phyloP scores from a whole-genome alignment of 2,113 vertebrate species.

The Dinomys branickii region DNA sequence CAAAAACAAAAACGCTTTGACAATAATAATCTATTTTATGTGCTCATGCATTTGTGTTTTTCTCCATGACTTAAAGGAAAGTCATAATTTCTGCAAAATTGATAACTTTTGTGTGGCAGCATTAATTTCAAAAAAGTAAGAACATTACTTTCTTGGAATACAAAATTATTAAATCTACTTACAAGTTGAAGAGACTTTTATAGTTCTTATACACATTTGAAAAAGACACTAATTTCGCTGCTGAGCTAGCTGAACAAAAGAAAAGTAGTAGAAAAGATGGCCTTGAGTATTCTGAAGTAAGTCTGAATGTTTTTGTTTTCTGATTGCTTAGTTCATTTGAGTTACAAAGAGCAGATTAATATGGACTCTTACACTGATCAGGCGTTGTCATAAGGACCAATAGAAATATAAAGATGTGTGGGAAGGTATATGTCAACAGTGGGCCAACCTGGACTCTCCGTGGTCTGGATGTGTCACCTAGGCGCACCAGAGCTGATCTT shows the following conservation, averaged over 20 bases:
- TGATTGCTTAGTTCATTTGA: not conserved
- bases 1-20: not conserved
- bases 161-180: not conserved
- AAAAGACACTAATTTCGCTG: not conserved
- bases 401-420: not conserved
- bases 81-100: not conserved
- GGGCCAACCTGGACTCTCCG: not conserved
- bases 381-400: not conserved
- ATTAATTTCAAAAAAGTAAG: conserved; percentile 2
- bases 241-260: not conserved
- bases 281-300: not conserved
- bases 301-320: not conserved
- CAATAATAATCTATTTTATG: not conserved
- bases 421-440: not conserved
- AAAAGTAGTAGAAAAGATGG: not conserved
- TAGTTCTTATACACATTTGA: not conserved
- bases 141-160: not conserved
- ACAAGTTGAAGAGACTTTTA: not conserved
- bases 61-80: not conserved
- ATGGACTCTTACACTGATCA: not conserved
- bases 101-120: not conserved
- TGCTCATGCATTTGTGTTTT: not conserved
- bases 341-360: not conserved
- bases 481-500: not conserved
- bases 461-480: not conserved